Evolutionary conservation across 2,888 invertebrate genomes (phyloP).

Genomic region (Azorinus chamasolen): DNA sequence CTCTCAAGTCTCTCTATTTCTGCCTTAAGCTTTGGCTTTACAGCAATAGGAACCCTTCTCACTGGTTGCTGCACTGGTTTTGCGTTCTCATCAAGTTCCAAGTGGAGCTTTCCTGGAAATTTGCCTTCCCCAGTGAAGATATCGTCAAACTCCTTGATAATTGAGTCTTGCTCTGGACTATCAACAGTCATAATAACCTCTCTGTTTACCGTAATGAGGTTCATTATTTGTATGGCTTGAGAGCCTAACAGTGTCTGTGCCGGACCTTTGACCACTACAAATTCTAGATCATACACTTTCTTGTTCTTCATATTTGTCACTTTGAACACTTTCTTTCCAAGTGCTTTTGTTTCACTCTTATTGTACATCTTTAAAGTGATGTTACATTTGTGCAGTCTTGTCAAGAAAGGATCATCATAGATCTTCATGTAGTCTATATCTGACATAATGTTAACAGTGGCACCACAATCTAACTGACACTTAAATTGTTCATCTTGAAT

Average conservation of each 20-base stretch:
- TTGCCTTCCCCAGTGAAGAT: conserved; percentile 40
- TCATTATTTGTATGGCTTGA: conserved; percentile 34
- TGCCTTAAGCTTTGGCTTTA: conserved; percentile 47
- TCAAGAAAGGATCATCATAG: conserved; percentile 16
- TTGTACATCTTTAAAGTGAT: conserved; percentile 42
- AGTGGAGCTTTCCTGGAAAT: conserved; percentile 30
- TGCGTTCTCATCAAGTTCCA: conserved; percentile 35
- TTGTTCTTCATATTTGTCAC: conserved; percentile 34
- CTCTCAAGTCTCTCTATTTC: conserved; percentile 51
- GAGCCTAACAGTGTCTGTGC: conserved; percentile 26
- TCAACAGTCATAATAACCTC: conserved; percentile 13
- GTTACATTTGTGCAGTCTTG: conserved; percentile 11
- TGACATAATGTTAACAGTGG: conserved; percentile 42
- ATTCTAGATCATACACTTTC: conserved; percentile 38
- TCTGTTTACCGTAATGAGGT: conserved; percentile 35
- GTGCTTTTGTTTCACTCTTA: conserved; percentile 34
- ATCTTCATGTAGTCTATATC: conserved; percentile 21
- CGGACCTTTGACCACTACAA: conserved; percentile 23
- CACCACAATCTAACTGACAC: conserved; percentile 38
- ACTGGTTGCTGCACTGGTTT: conserved; percentile 55
- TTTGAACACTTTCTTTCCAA: conserved; percentile 21
- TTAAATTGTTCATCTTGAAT: conserved; percentile 13
- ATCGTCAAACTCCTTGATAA: conserved; percentile 6
- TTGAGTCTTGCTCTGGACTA: neutral
- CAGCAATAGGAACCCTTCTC: conserved; percentile 48